Percentiles rank a stretch among this genome's conserved stretches.
Conservation (phyloP, 2,797 vertebrate genomes). For the Darevskia mixta region DNA sequence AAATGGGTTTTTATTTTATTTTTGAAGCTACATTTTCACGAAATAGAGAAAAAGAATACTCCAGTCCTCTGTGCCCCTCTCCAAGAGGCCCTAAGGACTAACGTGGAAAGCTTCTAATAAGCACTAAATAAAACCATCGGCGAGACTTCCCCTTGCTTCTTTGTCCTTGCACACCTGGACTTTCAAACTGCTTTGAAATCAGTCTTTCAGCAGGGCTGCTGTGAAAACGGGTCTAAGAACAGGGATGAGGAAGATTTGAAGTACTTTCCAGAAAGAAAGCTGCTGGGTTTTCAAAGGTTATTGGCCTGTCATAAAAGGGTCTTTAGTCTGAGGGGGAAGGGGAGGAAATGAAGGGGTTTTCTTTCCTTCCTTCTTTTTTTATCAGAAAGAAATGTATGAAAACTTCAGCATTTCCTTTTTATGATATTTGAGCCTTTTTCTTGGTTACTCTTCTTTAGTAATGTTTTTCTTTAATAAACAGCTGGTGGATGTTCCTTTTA, state of each 20-base stretch:
- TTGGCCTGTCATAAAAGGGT: constrained; percentile 54
- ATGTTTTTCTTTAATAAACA: background rate
- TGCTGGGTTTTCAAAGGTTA: constrained; percentile 63
- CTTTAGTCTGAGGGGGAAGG: constrained; percentile 48
- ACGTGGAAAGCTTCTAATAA: background rate
- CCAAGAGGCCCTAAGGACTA: background rate
- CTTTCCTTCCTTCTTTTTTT: background rate
- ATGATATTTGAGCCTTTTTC: background rate
- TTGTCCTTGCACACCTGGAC: background rate
- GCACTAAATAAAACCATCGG: constrained; percentile 17
- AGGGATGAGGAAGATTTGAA: constrained; percentile 67
- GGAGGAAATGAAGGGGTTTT: background rate
- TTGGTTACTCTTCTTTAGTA: background rate
- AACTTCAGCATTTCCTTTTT: background rate
- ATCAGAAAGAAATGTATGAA: background rate
- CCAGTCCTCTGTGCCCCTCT: background rate
- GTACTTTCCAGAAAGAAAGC: constrained; percentile 57
- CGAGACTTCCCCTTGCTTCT: background rate
- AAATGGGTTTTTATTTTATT: background rate
- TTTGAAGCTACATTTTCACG: background rate
- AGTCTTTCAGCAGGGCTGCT: constrained; percentile 55
- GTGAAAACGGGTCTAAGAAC: constrained; percentile 52
- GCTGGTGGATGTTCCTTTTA: background rate
- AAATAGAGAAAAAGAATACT: background rate
- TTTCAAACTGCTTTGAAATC: constrained; percentile 63